Evolutionary conservation across 2,888 invertebrate species (phyloP).

Genomic region (Scrobipalpa atriplicella): DNA sequence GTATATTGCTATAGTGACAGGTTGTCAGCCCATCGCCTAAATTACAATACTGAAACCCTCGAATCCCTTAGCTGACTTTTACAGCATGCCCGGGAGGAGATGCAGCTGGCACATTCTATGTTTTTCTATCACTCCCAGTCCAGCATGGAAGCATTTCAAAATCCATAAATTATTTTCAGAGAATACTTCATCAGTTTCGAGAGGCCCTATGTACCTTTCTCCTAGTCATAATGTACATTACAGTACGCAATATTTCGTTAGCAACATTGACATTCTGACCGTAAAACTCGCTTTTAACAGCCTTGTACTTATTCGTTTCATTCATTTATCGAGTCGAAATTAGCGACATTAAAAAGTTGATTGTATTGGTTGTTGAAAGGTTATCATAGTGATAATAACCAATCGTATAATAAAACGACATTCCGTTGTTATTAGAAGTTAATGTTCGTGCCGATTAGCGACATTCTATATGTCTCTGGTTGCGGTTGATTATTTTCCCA

Average conservation of each 20-base stretch:
- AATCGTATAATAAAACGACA: background rate
- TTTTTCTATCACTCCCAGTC: too few species aligned
- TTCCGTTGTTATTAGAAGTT: background rate
- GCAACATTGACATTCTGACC: slow-evolving; percentile 9
- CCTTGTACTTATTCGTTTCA: slow-evolving; percentile 12
- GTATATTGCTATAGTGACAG: too few species aligned
- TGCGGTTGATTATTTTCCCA: slow-evolving; percentile 3
- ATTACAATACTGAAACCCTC: too few species aligned
- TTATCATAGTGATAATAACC: background rate
- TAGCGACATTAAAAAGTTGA: slow-evolving; percentile 4
- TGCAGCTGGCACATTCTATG: too few species aligned
- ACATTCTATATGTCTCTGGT: background rate
- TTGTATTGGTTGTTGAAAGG: background rate
- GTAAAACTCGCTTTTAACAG: background rate
- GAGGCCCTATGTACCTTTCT: too few species aligned
- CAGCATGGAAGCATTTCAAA: too few species aligned
- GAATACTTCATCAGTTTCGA: too few species aligned
- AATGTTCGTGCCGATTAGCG: background rate
- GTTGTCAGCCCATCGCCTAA: too few species aligned
- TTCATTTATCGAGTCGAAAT: background rate
- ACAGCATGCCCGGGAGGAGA: too few species aligned
- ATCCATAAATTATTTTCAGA: too few species aligned
- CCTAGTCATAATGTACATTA: too few species aligned
- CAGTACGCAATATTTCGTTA: background rate
- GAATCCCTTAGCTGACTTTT: too few species aligned